These are phyloP conservation scores for Mamestra brassicae DNA, from an alignment of 2,888 invertebrate species.

Conservation along the genomic window DNA sequence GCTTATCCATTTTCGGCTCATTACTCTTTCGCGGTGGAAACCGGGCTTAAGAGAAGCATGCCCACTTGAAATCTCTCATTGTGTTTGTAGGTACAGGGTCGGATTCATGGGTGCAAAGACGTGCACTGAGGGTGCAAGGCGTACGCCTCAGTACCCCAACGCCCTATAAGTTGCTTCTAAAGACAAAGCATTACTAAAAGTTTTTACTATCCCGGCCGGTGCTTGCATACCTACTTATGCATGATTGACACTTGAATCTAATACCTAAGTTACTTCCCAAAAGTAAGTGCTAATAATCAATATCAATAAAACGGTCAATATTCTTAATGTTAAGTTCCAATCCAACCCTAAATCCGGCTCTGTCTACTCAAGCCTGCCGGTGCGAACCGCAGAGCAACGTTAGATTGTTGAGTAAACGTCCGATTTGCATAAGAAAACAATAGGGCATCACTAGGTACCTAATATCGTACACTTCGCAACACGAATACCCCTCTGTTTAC, in stretches of 20 bases:
- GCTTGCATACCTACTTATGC: no score
- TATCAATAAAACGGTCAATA: no score
- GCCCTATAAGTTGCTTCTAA: no score
- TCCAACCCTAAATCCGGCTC: conserved; percentile 20
- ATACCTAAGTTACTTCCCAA: no score
- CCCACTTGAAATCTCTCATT: conserved; percentile 66
- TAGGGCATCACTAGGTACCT: conserved; percentile 60
- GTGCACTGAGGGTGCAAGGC: no score
- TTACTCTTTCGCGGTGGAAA: no score
- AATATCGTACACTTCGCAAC: conserved; percentile 42
- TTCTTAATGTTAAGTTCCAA: not conserved
- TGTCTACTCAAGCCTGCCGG: conserved; percentile 57
- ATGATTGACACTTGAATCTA: no score
- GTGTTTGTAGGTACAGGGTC: conserved; percentile 52
- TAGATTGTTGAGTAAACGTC: conserved; percentile 73
- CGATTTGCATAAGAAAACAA: conserved; percentile 85
- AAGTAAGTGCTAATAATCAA: not conserved
- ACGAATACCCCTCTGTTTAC: conserved; percentile 50
- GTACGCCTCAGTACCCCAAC: no score
- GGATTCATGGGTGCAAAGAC: conserved; percentile 7
- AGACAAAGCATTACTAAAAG: no score
- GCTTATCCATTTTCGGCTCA: no score
- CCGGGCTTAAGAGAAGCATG: conserved; percentile 64
- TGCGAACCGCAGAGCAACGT: conserved; percentile 59
- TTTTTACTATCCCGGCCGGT: no score